These are phyloP conservation scores for Diprion similis DNA, from an alignment of 1,140 invertebrate species.

Conservation along the genomic window DNA sequence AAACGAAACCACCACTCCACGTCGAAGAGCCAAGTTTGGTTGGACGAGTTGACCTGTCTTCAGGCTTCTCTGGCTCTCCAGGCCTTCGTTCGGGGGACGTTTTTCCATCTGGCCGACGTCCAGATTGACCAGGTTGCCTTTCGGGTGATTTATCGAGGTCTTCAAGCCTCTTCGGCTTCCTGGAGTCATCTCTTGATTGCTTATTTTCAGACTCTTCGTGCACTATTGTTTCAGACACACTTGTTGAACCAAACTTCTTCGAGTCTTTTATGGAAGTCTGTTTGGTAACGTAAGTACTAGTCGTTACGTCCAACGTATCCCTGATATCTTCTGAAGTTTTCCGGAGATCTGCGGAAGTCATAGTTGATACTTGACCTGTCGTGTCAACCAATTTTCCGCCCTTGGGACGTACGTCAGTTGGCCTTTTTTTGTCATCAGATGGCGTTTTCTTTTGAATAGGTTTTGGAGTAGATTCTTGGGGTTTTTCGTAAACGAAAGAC, in stretches of 20 bases:
- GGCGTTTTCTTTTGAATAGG: conserved; percentile 25
- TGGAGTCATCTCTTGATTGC: conserved; percentile 12
- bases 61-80: conserved; percentile 22
- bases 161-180: not conserved
- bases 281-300: conserved; percentile 6
- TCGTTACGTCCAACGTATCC: not conserved
- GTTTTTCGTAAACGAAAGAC: conserved; percentile 35
- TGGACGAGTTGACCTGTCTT: conserved; percentile 31
- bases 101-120: conserved; percentile 16
- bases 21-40: conserved; percentile 9
- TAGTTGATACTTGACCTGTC: not conserved
- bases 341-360: conserved; percentile 23
- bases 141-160: conserved; percentile 6
- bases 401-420: conserved; percentile 1
- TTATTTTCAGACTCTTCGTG: conserved; percentile 22
- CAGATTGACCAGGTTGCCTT: not conserved
- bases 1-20: conserved; percentile 17
- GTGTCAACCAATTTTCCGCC: conserved; percentile 11
- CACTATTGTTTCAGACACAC: conserved; percentile 21
- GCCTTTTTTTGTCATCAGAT: not conserved
- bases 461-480: conserved; percentile 14
- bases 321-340: conserved; percentile 16
- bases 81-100: conserved; percentile 8
- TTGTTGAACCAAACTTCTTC: conserved; percentile 16
- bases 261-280: conserved; percentile 18